Evolutionary conservation across 2,888 invertebrate species (phyloP).

Genomic region (Petrophora chlorosata): DNA sequence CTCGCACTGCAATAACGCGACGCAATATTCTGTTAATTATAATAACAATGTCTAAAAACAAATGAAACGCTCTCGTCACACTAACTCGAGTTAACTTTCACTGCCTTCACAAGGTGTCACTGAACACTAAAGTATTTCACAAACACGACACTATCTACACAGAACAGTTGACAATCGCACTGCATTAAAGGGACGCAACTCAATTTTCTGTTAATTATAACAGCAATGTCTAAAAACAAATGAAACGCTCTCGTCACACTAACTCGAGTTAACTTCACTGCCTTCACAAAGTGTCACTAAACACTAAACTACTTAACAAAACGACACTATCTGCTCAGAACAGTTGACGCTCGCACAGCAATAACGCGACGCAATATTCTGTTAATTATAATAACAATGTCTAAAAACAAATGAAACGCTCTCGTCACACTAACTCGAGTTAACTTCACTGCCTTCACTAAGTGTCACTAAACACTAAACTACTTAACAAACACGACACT

Average conservation of each 20-base stretch:
- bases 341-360: conserved; percentile 16
- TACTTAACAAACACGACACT: too few relatives aligned
- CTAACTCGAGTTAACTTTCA: not conserved
- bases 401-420: too few relatives aligned
- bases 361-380: conserved; percentile 23
- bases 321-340: conserved; percentile 16
- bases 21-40: too few relatives aligned
- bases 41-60: too few relatives aligned
- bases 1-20: conserved; percentile 11
- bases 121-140: too few relatives aligned
- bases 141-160: conserved; percentile 11
- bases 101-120: not conserved
- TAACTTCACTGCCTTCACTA: too few relatives aligned
- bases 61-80: not conserved
- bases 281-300: not conserved
- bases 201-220: too few relatives aligned
- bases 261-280: not conserved
- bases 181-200: conserved; percentile 14
- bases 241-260: not conserved
- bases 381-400: conserved; percentile 30
- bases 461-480: too few relatives aligned
- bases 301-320: too few relatives aligned
- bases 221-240: too few relatives aligned
- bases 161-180: conserved; percentile 18
- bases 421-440: too few relatives aligned